phyloP scores from a whole-genome alignment of 1,140 invertebrate genomes.

The Subanguina moxae region DNA sequence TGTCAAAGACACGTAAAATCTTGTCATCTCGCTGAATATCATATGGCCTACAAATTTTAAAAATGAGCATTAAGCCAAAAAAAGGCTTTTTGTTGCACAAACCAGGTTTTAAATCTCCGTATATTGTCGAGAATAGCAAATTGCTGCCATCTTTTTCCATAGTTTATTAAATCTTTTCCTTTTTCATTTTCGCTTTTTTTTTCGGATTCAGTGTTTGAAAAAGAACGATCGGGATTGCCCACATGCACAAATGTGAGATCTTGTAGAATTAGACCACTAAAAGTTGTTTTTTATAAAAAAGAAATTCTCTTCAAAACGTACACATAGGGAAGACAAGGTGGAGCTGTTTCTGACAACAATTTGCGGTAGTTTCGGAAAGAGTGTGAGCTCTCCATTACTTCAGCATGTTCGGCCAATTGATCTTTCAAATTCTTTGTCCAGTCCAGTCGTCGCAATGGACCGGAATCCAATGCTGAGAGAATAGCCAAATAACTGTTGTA shows the following conservation, averaged over 20 bases:
- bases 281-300: constrained; percentile 25
- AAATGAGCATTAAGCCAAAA: not conserved
- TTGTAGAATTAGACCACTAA: constrained; percentile 90
- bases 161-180: constrained; percentile 32
- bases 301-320: constrained; percentile 22
- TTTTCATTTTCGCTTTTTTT: constrained; percentile 4
- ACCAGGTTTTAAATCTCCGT: constrained; percentile 24
- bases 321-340: constrained; percentile 98
- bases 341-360: constrained; percentile 84
- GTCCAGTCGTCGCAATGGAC: constrained; percentile 84
- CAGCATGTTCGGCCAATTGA: constrained; percentile 77
- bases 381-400: constrained; percentile 88
- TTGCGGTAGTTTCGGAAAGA: constrained; percentile 90
- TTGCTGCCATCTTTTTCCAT: constrained; percentile 38
- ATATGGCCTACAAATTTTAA: constrained; percentile 19
- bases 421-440: constrained; percentile 87
- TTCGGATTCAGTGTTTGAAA: not conserved
- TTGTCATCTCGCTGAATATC: constrained; percentile 34
- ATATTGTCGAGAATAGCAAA: constrained; percentile 38
- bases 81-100: not conserved
- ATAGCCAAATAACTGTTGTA: constrained; percentile 96
- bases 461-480: constrained; percentile 89
- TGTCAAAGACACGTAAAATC: constrained; percentile 29
- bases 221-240: constrained; percentile 66
- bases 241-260: constrained; percentile 98